Percentiles rank a stretch among this genome's conserved stretches.
Conservation (phyloP, 2,888 invertebrate species). For the Scaeva pyrastri region DNA sequence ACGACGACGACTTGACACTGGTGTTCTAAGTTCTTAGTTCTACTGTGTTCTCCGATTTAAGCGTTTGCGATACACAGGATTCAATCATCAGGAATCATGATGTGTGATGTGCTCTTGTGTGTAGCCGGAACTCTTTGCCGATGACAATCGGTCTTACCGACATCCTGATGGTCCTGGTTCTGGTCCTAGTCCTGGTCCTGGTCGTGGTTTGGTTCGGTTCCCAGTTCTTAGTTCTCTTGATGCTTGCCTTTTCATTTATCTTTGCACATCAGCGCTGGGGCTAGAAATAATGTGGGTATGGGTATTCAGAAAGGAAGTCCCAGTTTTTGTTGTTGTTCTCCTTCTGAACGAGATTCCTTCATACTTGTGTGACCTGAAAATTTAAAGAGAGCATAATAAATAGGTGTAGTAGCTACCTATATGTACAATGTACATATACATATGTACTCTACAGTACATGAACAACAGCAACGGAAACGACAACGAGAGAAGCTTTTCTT, state of each 20-base stretch:
- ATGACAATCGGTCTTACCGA: constrained; percentile 50
- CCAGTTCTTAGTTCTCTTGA: constrained; percentile 3
- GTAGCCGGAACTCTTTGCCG: constrained; percentile 47
- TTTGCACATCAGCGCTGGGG: constrained; percentile 17
- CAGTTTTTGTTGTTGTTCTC: constrained; percentile 8
- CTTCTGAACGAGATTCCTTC: constrained; percentile 26
- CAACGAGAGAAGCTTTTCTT: constrained; percentile 19
- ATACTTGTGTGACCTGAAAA: constrained; percentile 56
- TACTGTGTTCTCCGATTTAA: constrained; percentile 14
- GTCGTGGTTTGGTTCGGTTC: constrained; percentile 25
- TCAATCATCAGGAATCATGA: constrained; percentile 39
- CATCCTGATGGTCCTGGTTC: constrained; percentile 32
- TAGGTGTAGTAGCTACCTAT: background rate
- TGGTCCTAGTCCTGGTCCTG: constrained; percentile 38
- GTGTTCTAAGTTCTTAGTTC: background rate
- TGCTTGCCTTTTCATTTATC: constrained; percentile 64
- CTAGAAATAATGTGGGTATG: constrained; percentile 23
- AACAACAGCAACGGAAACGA: background rate
- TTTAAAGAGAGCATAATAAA: constrained; percentile 49
- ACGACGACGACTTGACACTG: constrained; percentile 8
- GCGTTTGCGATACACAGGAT: constrained; percentile 42
- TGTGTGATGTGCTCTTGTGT: constrained; percentile 22
- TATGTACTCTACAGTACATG: no score
- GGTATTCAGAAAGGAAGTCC: constrained; percentile 21
- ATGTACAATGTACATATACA: no score